Base-by-base conservation (phyloP, 2,888 invertebrate species). In the Polyploca ridens region DNA sequence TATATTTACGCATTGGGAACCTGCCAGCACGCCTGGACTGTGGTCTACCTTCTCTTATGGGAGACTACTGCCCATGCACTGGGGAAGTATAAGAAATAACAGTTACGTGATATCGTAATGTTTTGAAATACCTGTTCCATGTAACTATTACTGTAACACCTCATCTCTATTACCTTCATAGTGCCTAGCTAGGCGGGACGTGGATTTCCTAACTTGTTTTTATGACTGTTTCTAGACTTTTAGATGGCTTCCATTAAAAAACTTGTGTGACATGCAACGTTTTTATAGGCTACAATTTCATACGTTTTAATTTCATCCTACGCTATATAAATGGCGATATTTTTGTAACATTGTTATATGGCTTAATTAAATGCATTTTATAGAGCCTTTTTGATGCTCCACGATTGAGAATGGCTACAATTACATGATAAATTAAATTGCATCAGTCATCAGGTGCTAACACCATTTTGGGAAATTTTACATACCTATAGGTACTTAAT, bases 201-300 rank as follows among this genome's bases (percentile, higher is more conserved):
- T 38, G 35, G 38, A 60, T 60, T 58, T 60, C 38, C 59, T 60
- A 16, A 60, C 38, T 4, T 38, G 38, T 16, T 38, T 60, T 60
- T 60, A 60, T 10, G 14, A 19, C 59, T 38, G 38, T 35, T 60
- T 60, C 38, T 60, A 60, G 59, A 60, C 35, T 59, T 59, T 35
- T 60, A 60, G 33, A 60, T 60, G 58, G 35, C 38, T n/a, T 16
- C 16, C 16, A 60, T 60, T 54, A 19, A 60, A 60, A 60, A 59
- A 59, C 33, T 58, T 58, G 35, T 59, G 59, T 38, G n/a, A 60
- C 59, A 60, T 54, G 19, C 16, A 54, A 54, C 7, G 54, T 54
- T 54, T 54, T 54, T 54, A 54, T 19, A 54, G 54, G 10, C 6
- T 10, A 54, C 16, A 54, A 54, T 54, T 54, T 54, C 54, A 19